phyloP scores from a whole-genome alignment of 2,113 vertebrate species.

The Perccottus glenii region DNA sequence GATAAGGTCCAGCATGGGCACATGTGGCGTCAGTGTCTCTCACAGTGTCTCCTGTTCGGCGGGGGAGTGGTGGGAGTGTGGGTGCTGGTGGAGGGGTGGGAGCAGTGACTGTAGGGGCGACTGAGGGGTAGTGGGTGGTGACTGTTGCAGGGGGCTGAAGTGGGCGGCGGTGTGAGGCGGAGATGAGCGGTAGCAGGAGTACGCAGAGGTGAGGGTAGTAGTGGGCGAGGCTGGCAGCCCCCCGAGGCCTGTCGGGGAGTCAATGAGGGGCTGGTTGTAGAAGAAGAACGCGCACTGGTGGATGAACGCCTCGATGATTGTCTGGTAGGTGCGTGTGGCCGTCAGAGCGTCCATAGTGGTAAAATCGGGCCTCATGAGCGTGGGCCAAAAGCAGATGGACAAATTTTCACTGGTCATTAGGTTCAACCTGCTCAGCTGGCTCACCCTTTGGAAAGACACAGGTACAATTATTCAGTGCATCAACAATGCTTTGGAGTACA shows the following conservation, averaged over 20 bases:
- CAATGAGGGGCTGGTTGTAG: conserved; percentile 86
- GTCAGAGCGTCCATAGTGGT: conserved; percentile 96
- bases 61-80: conserved; percentile 81
- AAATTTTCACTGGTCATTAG: conserved; percentile 97
- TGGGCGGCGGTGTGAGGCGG: conserved; percentile 70
- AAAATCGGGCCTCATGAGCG: conserved; percentile 92
- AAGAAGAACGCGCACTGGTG: conserved; percentile 97
- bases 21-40: conserved; percentile 55
- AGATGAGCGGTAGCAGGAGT: conserved; percentile 76
- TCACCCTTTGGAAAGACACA: conserved; percentile 80
- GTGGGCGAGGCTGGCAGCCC: conserved; percentile 76
- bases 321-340: conserved; percentile 93
- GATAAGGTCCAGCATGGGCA: conserved; percentile 70
- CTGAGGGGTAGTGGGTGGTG: conserved; percentile 75
- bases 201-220: conserved; percentile 78
- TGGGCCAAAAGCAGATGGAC: conserved; percentile 98
- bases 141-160: conserved; percentile 78
- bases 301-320: conserved; percentile 97
- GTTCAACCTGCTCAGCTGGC: conserved; percentile 88
- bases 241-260: conserved; percentile 80
- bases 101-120: conserved; percentile 82
- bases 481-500: conserved; percentile 5
- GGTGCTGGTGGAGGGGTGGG: conserved; percentile 76
- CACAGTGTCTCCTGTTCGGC: conserved; percentile 88
- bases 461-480: not conserved